phyloP scores from a whole-genome alignment of 2,797 vertebrate genomes.

The Hippoglossus hippoglossus region DNA sequence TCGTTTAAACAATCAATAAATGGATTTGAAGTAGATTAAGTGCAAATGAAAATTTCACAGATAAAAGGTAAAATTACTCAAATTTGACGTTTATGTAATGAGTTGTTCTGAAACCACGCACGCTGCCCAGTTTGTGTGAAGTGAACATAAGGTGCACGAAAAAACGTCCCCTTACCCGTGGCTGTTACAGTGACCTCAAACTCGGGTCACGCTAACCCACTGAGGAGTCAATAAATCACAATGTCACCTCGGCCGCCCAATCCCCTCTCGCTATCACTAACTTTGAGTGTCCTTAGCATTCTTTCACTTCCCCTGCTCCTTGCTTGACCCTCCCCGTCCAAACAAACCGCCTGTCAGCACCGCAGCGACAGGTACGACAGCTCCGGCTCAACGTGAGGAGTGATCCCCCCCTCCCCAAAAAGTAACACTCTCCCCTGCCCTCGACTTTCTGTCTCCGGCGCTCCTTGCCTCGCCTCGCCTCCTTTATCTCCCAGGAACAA shows the following conservation, averaged over 20 bases:
- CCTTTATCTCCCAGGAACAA: slow-evolving; percentile 42
- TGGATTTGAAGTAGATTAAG: no score
- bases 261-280: slow-evolving; percentile 80
- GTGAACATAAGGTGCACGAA: slow-evolving; percentile 46
- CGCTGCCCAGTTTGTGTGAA: slow-evolving; percentile 26
- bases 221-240: slow-evolving; percentile 83
- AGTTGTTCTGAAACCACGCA: neutral
- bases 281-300: slow-evolving; percentile 84
- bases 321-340: slow-evolving; percentile 80
- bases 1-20: no score
- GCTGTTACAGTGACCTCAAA: slow-evolving; percentile 74
- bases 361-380: slow-evolving; percentile 85
- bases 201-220: slow-evolving; percentile 81
- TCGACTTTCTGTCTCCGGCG: slow-evolving; percentile 62
- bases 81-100: neutral
- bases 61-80: neutral
- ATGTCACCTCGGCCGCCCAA: slow-evolving; percentile 80
- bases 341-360: slow-evolving; percentile 89
- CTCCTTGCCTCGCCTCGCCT: slow-evolving; percentile 23
- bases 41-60: no score
- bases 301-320: slow-evolving; percentile 83
- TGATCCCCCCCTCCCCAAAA: slow-evolving; percentile 75
- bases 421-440: slow-evolving; percentile 73
- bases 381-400: slow-evolving; percentile 77
- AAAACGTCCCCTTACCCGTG: slow-evolving; percentile 61